Evolutionary conservation across 2,113 vertebrate species (phyloP).

Genomic region (Nibea coibor): DNA sequence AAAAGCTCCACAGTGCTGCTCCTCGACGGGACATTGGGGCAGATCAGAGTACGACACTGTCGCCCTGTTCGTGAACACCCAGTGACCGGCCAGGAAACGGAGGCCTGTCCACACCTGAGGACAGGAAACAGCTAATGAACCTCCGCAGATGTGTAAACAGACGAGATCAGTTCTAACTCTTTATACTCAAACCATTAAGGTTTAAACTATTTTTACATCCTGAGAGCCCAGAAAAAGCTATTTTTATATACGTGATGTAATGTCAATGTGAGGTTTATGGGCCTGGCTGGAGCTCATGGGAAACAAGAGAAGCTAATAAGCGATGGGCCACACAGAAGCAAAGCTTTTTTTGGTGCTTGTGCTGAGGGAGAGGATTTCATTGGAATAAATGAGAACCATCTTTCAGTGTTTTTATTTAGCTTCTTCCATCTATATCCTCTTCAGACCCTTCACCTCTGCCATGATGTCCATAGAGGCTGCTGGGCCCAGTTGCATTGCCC

Average conservation of each 20-base stretch:
- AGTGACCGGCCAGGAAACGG: constrained; percentile 52
- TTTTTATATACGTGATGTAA: constrained; percentile 21
- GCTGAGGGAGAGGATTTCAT: not conserved
- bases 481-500: too few relatives aligned
- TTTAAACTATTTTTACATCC: not conserved
- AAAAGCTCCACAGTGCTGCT: constrained; percentile 43
- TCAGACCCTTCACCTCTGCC: too few relatives aligned
- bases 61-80: constrained; percentile 58
- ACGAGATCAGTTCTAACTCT: not conserved
- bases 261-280: not conserved
- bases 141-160: not conserved
- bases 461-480: too few relatives aligned
- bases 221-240: not conserved
- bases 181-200: not conserved
- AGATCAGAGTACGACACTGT: not conserved
- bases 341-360: not conserved
- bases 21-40: constrained; percentile 6
- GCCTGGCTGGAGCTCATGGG: not conserved
- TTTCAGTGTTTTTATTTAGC: too few relatives aligned
- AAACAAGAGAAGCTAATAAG: not conserved
- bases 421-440: too few relatives aligned
- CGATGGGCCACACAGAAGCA: not conserved
- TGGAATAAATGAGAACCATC: not conserved
- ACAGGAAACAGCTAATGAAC: not conserved
- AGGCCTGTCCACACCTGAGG: constrained; percentile 66